Evolutionary conservation across 2,797 vertebrate species (phyloP).

Genomic region (Corythornis leucogaster): DNA sequence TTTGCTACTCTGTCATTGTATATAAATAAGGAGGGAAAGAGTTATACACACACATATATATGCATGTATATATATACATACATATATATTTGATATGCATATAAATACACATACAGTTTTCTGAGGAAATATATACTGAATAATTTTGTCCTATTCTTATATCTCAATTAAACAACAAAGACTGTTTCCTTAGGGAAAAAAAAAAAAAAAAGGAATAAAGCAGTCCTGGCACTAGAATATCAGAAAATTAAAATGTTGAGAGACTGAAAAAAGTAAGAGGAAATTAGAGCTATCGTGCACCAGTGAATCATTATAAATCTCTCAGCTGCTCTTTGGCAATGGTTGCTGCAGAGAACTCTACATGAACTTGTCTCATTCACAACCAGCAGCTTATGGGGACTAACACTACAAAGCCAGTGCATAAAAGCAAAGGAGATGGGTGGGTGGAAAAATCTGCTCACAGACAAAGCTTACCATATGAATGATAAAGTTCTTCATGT

Average conservation of each 20-base stretch:
- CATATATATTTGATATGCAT: background rate
- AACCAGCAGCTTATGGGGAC: constrained; percentile 21
- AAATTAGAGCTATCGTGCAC: constrained; percentile 56
- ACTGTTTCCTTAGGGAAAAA: constrained; percentile 1
- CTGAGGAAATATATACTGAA: constrained; percentile 20
- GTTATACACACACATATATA: background rate
- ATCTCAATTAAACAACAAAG: constrained; percentile 53
- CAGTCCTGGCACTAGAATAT: constrained; percentile 43
- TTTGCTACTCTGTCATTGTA: background rate
- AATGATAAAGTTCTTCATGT: background rate
- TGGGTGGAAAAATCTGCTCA: constrained; percentile 21
- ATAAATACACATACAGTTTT: constrained; percentile 1
- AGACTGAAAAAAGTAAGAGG: constrained; percentile 41
- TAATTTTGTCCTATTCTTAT: constrained; percentile 20
- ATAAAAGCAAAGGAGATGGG: background rate
- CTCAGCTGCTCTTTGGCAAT: constrained; percentile 59
- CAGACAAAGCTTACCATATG: background rate
- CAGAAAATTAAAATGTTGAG: constrained; percentile 49
- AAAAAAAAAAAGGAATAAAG: constrained; percentile 26
- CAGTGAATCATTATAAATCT: constrained; percentile 55
- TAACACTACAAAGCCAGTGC: background rate
- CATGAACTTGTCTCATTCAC: constrained; percentile 7
- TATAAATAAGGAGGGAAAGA: background rate
- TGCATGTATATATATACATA: background rate
- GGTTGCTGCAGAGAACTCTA: constrained; percentile 27